Evolutionary conservation across 2,888 invertebrate genomes (phyloP), one percentile per base, ranked within the genome.

Genomic region (Caenorhabditis uteleia): DNA sequence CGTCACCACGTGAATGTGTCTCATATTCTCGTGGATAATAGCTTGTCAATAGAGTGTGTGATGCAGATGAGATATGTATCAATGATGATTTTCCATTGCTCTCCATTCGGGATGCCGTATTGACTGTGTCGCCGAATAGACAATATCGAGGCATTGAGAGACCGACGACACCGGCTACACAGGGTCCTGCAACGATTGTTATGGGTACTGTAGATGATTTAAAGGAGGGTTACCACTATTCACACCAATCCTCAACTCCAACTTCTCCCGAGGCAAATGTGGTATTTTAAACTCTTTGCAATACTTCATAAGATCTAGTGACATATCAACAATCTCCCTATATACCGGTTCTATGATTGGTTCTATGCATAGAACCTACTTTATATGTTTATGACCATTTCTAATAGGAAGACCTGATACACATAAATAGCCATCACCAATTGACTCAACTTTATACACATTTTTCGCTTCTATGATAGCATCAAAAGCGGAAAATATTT

Each of bases 371-470:
- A n/a, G n/a, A n/a, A n/a, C n/a, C 16, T 27, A 54, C 60, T 59
- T 65, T 14, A 70, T 67, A 40, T 72, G 72, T 1, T 44, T 44
- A 12, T 48, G 26, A 5, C 79, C 80, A 48, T 80, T 80, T 12
- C 79, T 61, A 29, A 58, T 61, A 1, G 80, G 80, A 10, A 80
- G 50, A 0, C 80, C 80, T 16, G 78, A 78, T 8, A 79, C 79
- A 48, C 78, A 78, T 3, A 80, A 59, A 55, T 75, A 80, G 7
- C 77, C 79, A 50, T 79, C 79, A 3, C 79, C 80, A 44, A 80
- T 80, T 0, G 80, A 78, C 60, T 80, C 80, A 14, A 80, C 79
- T 62, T 79, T 79, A 50, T 80, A 79, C 42, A 71, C 78, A 50
- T 74, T 75, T 42, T 73, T 68, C 36, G 70, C 69, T 40, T 72